Conservation (phyloP, 1,140 invertebrate species). For the Chrysopa pallens region DNA sequence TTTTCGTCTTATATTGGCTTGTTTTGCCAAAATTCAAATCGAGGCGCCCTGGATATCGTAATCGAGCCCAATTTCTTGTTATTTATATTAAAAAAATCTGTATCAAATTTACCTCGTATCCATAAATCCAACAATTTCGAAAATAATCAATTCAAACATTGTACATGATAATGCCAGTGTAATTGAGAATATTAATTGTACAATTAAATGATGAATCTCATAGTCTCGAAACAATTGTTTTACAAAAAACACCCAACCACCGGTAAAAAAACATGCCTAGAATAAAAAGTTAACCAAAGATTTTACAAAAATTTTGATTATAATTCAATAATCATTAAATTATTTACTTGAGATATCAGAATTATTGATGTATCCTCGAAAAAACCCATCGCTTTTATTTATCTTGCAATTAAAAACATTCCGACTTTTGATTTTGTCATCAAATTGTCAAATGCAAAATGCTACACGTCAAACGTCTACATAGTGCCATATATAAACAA, state of each 20-base stretch:
- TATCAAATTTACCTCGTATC: constrained; percentile 45
- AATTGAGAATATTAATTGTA: constrained; percentile 91
- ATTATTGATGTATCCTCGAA: constrained; percentile 48
- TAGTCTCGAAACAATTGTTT: constrained; percentile 97
- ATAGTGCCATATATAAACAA: no score
- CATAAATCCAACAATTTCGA: constrained; percentile 92
- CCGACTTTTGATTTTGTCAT: no score
- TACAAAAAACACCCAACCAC: constrained; percentile 97
- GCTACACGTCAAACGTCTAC: no score
- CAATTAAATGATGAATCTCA: constrained; percentile 87
- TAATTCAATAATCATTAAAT: background rate
- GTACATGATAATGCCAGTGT: constrained; percentile 96
- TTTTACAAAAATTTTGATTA: constrained; percentile 4
- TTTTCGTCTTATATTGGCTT: no score
- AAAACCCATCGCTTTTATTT: constrained; percentile 35
- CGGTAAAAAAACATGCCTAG: constrained; percentile 84
- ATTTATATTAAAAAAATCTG: no score
- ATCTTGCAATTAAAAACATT: background rate
- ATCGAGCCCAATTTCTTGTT: no score
- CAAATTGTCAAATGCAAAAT: no score
- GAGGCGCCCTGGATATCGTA: no score
- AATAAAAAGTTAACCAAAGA: constrained; percentile 20
- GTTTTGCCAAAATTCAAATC: no score
- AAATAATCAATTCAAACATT: constrained; percentile 99
- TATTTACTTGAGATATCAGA: constrained; percentile 43